Evolutionary conservation across 2,888 invertebrate genomes (phyloP), one percentile per base, ranked within the genome.

Genomic region (Scaptodrosophila latifasciaeformis): DNA sequence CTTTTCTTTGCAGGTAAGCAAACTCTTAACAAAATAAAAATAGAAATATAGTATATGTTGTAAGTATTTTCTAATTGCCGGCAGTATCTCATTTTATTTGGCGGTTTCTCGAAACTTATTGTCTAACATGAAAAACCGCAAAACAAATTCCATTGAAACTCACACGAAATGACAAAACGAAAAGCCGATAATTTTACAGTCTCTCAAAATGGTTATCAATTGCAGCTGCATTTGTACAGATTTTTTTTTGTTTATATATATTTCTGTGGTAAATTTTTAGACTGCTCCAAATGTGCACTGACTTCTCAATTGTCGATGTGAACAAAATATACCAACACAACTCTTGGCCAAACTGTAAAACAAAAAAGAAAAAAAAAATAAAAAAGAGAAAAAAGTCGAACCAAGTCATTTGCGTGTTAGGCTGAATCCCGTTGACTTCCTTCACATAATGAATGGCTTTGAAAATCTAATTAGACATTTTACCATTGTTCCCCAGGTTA

Each of bases 401-500:
- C n/a, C n/a, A n/a, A n/a, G n/a, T n/a, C n/a, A 65, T 60, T 70
- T 64, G 59, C 70, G 50, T 59, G 62, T 52, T 55, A 10, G 56
- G 63, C 49, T n/a, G 45, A 2, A 2, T 2, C 31, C 13, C 19
- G 18, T 39, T 43, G 34, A n/a, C 10, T 17, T 19, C 21, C 49
- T 54, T 47, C 58, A 49, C 56, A 64, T 64, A 65, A 67, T 64
- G 60, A 59, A 58, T 59, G 61, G 59, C 71, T 52, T 64, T 72
- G 60, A 60, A 76, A 76, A 65, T 69, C 72, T 76, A 76, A 71
- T 71, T 71, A 71, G 76, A 57, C 70, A 61, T 10, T 7, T 29
- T 29, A 10, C 10, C 10, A 29, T 7, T 29, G 29, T 10, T 10
- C 6, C 29, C 19, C 17, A n/a, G 48, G 51, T 51, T 53, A 65